Percentiles rank a stretch among this genome's conserved stretches.
These are phyloP conservation scores for Tethea ocularis DNA, from an alignment of 2,888 invertebrate species.

Conservation along the genomic window DNA sequence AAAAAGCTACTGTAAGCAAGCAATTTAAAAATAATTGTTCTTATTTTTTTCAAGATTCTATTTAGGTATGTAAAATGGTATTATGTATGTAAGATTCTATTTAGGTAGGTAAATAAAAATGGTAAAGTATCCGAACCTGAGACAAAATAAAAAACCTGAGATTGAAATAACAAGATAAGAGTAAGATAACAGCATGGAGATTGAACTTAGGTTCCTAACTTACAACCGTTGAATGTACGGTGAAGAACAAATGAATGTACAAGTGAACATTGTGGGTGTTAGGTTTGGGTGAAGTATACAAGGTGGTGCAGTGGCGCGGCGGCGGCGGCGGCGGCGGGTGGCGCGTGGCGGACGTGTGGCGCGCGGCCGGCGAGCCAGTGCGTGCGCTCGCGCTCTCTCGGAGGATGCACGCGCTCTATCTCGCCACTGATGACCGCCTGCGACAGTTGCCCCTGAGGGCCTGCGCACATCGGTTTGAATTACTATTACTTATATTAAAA, in stretches of 20 bases:
- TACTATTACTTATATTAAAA: background rate
- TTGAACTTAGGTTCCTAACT: no score
- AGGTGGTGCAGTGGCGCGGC: constrained; percentile 86
- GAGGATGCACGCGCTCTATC: constrained; percentile 81
- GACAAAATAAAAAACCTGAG: no score
- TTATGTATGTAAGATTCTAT: no score
- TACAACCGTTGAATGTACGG: no score
- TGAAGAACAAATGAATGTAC: background rate
- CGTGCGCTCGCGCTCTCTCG: constrained; percentile 84
- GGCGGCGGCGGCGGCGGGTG: constrained; percentile 81
- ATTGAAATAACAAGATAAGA: no score
- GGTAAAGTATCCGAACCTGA: no score
- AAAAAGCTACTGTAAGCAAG: no score
- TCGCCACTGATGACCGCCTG: constrained; percentile 84
- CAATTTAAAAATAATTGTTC: no score
- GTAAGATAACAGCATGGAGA: no score
- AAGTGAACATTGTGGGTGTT: constrained; percentile 13
- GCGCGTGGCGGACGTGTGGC: constrained; percentile 84
- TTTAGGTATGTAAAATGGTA: no score
- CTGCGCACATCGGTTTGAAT: constrained; percentile 67
- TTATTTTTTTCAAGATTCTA: no score
- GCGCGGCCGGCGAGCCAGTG: constrained; percentile 82
- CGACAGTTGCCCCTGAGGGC: constrained; percentile 81
- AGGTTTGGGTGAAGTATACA: constrained; percentile 85
- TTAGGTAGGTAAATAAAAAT: no score